Conservation (phyloP, 92 coral and sea anemone species). For the Parazoanthus swiftii region DNA sequence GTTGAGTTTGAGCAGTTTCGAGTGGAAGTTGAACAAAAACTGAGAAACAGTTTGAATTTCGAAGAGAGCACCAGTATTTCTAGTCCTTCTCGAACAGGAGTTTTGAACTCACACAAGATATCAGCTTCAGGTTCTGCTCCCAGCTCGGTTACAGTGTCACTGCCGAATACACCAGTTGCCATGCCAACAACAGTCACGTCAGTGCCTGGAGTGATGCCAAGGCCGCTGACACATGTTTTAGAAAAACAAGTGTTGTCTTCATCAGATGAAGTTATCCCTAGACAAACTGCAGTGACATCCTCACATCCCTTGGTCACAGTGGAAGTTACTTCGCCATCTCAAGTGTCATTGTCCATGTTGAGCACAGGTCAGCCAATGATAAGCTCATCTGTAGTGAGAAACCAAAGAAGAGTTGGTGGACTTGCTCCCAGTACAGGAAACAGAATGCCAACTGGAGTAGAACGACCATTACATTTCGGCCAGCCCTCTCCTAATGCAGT, state of each 20-base stretch:
- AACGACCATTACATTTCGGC: neutral
- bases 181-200: neutral
- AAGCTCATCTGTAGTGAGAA: neutral
- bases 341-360: neutral
- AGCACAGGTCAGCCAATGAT: constrained; percentile 1
- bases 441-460: neutral
- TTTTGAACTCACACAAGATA: neutral
- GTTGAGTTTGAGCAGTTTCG: constrained; percentile 38
- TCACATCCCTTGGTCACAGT: neutral
- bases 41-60: constrained; percentile 12
- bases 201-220: neutral
- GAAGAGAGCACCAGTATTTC: neutral
- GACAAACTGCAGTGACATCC: neutral
- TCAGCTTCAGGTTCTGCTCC: neutral
- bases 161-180: no score
- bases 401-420: neutral
- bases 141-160: neutral
- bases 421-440: neutral
- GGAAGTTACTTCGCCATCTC: neutral
- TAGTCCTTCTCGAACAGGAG: neutral
- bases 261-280: constrained; percentile 1
- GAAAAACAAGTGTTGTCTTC: neutral
- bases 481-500: neutral
- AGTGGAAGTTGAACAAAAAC: constrained; percentile 25
- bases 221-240: neutral